Evolutionary conservation across 2,888 invertebrate species (phyloP), one percentile per base, ranked within the genome.

Genomic region (Melanophora roralis): DNA sequence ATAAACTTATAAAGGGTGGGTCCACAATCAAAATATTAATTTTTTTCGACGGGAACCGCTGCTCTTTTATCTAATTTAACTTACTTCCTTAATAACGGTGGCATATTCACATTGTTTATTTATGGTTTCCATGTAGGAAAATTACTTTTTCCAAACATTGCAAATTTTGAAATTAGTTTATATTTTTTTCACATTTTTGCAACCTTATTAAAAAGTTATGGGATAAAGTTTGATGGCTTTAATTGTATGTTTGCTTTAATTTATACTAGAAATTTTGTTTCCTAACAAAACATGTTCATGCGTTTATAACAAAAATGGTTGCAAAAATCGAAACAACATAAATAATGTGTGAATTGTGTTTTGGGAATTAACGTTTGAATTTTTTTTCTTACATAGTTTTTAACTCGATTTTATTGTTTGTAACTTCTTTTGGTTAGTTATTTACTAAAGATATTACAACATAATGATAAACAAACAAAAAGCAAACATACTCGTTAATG

Each of bases 291-390:
- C 55, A 14, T 53, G 36, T 38, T 45, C 9, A 11, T 36, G 14
- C 38, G 34, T 57, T 14, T 40, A 49, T 34, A 65, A 40, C 43
- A 12, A 14, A 55, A 55, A 47, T 57, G 45, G 62, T 55, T 72
- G 21, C 43, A 64, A 62, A 49, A 55, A 57, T 55, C 47, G 49
- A 45, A 27, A 67, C 60, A 68, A 55, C 69, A 71, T 75, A 53
- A 79, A 62, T 72, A 49, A 72, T 75, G 75, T 60, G 71, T 55
- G 38, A 79, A 65, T 55, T 64, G 23, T 67, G 45, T 62, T 62
- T 62, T 72, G 75, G 75, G 62, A 79, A 75, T 67, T 79, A 38
- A 53, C 69, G 23, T 60, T 68, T 53, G 53, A 6, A 27, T 3
- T 73, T 53, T 57, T 40, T 38, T 38, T 11, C 14, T 14, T 40